Evolutionary conservation across 1,140 invertebrate genomes (phyloP).

Genomic region (Eupristina koningsbergeri): DNA sequence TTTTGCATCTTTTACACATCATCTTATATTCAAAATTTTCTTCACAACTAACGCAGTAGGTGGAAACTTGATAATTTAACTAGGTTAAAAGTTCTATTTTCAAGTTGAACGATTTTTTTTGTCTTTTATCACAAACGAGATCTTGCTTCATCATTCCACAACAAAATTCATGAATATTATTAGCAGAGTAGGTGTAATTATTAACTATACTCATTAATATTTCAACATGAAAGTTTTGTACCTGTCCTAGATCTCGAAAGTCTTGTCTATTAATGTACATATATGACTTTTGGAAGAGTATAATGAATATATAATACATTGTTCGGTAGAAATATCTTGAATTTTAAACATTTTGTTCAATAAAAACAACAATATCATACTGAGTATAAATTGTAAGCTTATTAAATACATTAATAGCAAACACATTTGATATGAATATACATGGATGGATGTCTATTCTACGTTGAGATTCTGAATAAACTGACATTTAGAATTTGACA

Average conservation of each 20-base stretch:
- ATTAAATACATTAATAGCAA: too few species aligned
- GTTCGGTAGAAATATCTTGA: background rate
- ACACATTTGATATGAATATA: too few species aligned
- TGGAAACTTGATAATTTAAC: background rate
- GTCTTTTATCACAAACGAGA: background rate
- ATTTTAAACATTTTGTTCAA: too few species aligned
- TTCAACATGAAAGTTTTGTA: background rate
- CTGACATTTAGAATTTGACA: too few species aligned
- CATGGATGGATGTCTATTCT: too few species aligned
- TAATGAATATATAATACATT: background rate
- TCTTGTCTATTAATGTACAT: background rate
- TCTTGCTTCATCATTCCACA: background rate
- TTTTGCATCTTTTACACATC: background rate
- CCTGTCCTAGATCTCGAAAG: background rate
- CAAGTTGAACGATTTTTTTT: background rate
- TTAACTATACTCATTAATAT: background rate
- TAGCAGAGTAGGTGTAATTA: background rate
- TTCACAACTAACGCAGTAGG: background rate
- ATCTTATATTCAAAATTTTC: too few species aligned
- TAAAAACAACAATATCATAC: too few species aligned
- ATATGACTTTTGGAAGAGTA: background rate
- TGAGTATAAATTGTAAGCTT: too few species aligned
- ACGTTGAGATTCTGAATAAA: too few species aligned
- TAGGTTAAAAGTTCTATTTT: background rate
- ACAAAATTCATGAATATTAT: conserved; percentile 1